A percentile compares a stretch with the other conserved stretches of the same genome.
phyloP scores from a whole-genome alignment of 23 tunicate species.

The Styela plicata region DNA sequence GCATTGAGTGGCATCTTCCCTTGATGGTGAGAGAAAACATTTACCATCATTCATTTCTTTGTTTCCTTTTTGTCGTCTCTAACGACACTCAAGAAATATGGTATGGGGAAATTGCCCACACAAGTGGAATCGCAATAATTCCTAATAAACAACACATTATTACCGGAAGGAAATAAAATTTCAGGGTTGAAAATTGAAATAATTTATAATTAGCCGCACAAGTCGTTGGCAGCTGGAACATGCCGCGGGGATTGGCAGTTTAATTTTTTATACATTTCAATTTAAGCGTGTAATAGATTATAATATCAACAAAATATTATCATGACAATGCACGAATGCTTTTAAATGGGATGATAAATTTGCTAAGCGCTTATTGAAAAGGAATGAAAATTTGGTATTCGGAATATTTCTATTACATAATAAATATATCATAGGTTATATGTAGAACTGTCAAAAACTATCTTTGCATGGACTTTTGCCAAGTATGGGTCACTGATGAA shows the following conservation, averaged over 20 bases:
- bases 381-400: not conserved
- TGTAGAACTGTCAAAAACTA: too few relatives aligned
- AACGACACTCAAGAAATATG: too few relatives aligned
- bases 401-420: not conserved
- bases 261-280: not conserved
- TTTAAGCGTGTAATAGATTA: not conserved
- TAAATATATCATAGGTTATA: too few relatives aligned
- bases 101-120: too few relatives aligned
- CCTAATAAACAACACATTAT: too few relatives aligned
- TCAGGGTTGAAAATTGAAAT: not conserved
- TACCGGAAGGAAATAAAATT: not conserved
- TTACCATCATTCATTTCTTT: too few relatives aligned
- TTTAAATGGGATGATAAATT: not conserved
- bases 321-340: not conserved
- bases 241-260: not conserved
- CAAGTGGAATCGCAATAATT: too few relatives aligned
- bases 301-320: not conserved
- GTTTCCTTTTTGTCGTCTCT: too few relatives aligned
- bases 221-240: not conserved
- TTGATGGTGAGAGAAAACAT: too few relatives aligned
- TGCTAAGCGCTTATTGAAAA: not conserved
- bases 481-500: too few relatives aligned
- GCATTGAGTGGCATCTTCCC: too few relatives aligned
- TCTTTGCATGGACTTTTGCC: too few relatives aligned
- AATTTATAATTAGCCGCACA: not conserved